Evolutionary conservation across 2,113 vertebrate genomes (phyloP).

Genomic region (Nibea coibor): DNA sequence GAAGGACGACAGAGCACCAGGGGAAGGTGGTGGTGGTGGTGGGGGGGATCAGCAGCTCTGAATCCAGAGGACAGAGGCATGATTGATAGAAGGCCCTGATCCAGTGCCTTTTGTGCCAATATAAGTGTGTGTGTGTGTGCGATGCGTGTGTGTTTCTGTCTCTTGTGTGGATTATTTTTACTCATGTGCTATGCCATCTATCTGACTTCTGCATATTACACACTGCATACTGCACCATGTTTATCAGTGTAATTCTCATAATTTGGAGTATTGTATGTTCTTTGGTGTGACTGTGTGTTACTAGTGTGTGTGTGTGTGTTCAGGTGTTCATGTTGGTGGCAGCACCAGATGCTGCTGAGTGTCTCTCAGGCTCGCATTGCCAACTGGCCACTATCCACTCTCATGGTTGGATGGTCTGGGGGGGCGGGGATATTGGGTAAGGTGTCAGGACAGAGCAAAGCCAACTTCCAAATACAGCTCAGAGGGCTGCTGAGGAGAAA

Average conservation of each 20-base stretch:
- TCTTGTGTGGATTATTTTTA: background rate
- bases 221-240: background rate
- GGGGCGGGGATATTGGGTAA: background rate
- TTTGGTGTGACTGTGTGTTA: background rate
- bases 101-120: conserved; percentile 4
- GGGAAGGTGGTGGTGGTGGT: background rate
- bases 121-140: background rate
- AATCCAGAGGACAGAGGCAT: conserved; percentile 9
- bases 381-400: conserved; percentile 40
- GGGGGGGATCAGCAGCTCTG: background rate
- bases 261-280: background rate
- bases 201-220: background rate
- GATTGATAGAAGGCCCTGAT: conserved; percentile 27
- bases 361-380: conserved; percentile 29
- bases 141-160: background rate
- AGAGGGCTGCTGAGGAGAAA: conserved; percentile 14
- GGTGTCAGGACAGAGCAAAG: conserved; percentile 10
- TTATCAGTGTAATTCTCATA: background rate
- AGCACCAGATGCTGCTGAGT: conserved; percentile 51
- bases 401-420: conserved; percentile 1
- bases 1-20: conserved; percentile 10
- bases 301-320: background rate
- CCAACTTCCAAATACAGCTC: conserved; percentile 17
- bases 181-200: background rate
- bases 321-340: background rate